Evolutionary conservation across 2,888 invertebrate species (phyloP).

Genomic region (Oscheius onirici): DNA sequence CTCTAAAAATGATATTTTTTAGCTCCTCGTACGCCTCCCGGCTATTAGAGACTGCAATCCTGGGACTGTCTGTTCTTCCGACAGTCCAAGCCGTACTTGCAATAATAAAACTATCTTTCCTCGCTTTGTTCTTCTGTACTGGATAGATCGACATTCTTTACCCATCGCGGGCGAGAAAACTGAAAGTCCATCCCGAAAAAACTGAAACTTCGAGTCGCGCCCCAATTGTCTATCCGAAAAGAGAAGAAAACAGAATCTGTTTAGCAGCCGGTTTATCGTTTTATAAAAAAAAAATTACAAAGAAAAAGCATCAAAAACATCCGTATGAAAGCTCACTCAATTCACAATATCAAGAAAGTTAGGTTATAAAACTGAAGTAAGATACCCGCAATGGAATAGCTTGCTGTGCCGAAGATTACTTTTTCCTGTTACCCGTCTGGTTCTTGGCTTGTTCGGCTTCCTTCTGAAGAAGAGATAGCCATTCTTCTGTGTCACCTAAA

Average conservation of each 20-base stretch:
- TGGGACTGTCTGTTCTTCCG: background rate
- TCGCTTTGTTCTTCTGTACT: background rate
- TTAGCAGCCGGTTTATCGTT: too few species aligned
- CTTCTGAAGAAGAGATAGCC: slow-evolving; percentile 5
- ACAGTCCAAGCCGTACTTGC: slow-evolving; percentile 1
- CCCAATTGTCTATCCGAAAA: background rate
- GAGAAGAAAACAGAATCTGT: background rate
- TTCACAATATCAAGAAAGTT: too few species aligned
- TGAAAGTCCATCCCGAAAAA: background rate
- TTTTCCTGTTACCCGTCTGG: background rate
- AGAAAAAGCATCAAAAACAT: too few species aligned
- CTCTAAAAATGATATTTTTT: slow-evolving; percentile 27
- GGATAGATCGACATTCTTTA: background rate
- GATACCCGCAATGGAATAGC: too few species aligned
- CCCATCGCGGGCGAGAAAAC: background rate
- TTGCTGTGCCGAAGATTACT: background rate
- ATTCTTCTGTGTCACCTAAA: slow-evolving; percentile 17
- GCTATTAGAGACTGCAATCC: slow-evolving; percentile 46
- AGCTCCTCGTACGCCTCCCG: slow-evolving; percentile 64
- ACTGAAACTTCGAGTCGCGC: background rate
- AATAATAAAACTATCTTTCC: slow-evolving; percentile 25
- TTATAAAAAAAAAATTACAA: too few species aligned
- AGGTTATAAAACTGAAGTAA: too few species aligned
- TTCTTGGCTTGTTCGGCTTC: slow-evolving; percentile 11
- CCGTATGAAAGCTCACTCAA: too few species aligned